Evolutionary conservation across 2,797 vertebrate species (phyloP), one percentile per base, ranked within the genome.

Genomic region (Holocentrus rufus): DNA sequence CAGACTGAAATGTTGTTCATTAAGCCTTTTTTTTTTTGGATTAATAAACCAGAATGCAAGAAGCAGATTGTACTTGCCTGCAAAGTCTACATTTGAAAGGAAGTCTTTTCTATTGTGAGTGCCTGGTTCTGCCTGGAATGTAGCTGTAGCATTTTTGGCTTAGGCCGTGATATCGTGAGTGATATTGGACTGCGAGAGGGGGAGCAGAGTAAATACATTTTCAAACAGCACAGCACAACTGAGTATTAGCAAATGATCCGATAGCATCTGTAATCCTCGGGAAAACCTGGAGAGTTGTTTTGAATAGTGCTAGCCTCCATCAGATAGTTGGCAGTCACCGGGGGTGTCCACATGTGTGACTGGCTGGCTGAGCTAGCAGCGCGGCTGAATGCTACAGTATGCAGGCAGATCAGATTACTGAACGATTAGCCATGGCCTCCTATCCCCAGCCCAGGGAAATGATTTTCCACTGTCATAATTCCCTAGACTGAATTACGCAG

Each of bases 401-500:
- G 88, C 87, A 85, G 83, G 90, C 85, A 83, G 92, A 92, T 93
- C 92, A 93, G 92, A 92, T 93, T 93, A 93, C 92, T 90, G 89
- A 92, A 92, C 89, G 88, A 93, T 93, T 93, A 93, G 90, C 91
- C 88, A 91, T 86, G 90, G 90, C 88, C 91, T 91, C 88, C 90
- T 88, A 88, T 92, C 89, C 90, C 69, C 63, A 53, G 86, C 83
- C 83, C 83, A 77, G 89, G 84, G 89, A 93, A 93, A 93, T 92
- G 82, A 92, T 93, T 93, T 93, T 93, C 92, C 92, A 91, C 91
- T 90, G 91, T 93, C 90, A 93, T 93, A 92, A 90, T 91, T 93
- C 92, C 90, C 90, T 76, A 80, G 90, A 89, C 90, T 90, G 89
- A 90, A 91, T 92, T 91, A 92, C 83, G 77, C 90, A 84, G 90